Conservation (phyloP, 2,888 invertebrate species). For the Dichetophora obliterata region DNA sequence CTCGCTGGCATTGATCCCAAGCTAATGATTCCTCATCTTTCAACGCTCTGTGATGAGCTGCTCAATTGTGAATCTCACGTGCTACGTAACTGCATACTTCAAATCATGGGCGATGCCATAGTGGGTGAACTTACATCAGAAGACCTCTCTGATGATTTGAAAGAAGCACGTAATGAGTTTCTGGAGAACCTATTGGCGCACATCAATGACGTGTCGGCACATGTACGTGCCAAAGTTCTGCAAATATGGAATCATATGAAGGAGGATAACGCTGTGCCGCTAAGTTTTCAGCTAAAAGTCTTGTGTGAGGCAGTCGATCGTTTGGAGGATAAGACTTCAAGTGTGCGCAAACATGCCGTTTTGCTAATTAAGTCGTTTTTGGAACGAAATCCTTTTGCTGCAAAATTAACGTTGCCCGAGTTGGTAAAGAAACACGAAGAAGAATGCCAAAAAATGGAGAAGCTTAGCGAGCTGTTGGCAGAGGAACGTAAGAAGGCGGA, state of each 20-base stretch:
- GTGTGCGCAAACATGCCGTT: slow-evolving; percentile 86
- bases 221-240: slow-evolving; percentile 86
- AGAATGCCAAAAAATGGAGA: slow-evolving; percentile 65
- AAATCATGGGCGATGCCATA: slow-evolving; percentile 86
- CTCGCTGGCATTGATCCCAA: slow-evolving; percentile 63
- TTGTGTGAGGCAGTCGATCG: slow-evolving; percentile 78
- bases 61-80: slow-evolving; percentile 74
- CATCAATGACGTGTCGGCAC: slow-evolving; percentile 85
- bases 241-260: slow-evolving; percentile 87
- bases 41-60: slow-evolving; percentile 65
- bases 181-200: slow-evolving; percentile 85
- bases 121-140: slow-evolving; percentile 80
- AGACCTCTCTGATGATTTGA: slow-evolving; percentile 77
- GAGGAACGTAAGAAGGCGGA: slow-evolving; percentile 72
- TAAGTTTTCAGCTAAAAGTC: slow-evolving; percentile 78
- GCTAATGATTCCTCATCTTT: slow-evolving; percentile 67
- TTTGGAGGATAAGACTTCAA: slow-evolving; percentile 84
- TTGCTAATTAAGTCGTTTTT: slow-evolving; percentile 76
- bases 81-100: slow-evolving; percentile 84
- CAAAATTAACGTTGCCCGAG: slow-evolving; percentile 73
- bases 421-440: slow-evolving; percentile 74
- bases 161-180: slow-evolving; percentile 81
- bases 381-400: slow-evolving; percentile 88
- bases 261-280: slow-evolving; percentile 83
- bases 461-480: slow-evolving; percentile 72